Evolutionary conservation across 2,888 invertebrate genomes (phyloP).

Genomic region (Tridacna gigas): DNA sequence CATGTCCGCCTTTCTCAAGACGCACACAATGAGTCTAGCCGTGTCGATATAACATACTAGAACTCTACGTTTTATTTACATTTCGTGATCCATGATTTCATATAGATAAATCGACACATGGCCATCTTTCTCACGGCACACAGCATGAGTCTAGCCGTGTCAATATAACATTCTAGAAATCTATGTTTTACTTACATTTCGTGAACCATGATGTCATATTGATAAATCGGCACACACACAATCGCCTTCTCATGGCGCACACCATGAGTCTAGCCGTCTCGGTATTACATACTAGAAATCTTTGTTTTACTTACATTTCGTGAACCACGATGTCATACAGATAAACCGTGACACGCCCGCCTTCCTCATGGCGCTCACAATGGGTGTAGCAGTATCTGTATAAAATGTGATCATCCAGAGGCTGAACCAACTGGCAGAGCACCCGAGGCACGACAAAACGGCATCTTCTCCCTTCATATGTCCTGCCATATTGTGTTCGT

Average conservation of each 20-base stretch:
- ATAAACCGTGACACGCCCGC: conserved; percentile 54
- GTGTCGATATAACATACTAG: no score
- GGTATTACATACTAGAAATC: no score
- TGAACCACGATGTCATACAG: conserved; percentile 75
- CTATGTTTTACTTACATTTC: conserved; percentile 74
- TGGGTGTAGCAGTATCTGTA: conserved; percentile 70
- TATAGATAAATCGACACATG: no score
- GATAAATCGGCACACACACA: conserved; percentile 75
- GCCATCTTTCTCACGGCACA: no score
- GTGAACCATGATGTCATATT: conserved; percentile 76
- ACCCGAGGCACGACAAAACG: conserved; percentile 78
- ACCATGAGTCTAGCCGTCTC: no score
- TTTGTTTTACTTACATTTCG: conserved; percentile 77
- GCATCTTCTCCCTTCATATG: conserved; percentile 73
- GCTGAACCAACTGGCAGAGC: conserved; percentile 66
- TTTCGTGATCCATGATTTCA: no score
- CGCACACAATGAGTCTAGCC: no score
- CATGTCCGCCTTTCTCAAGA: no score
- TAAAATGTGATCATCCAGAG: conserved; percentile 74
- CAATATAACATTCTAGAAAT: no score
- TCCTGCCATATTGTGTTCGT: conserved; percentile 65
- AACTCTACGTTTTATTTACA: no score
- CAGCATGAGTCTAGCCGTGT: no score
- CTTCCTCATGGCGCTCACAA: conserved; percentile 76
- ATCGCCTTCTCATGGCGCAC: no score